Base-by-base conservation (phyloP, 2,113 vertebrate species). In the Solea solea region DNA sequence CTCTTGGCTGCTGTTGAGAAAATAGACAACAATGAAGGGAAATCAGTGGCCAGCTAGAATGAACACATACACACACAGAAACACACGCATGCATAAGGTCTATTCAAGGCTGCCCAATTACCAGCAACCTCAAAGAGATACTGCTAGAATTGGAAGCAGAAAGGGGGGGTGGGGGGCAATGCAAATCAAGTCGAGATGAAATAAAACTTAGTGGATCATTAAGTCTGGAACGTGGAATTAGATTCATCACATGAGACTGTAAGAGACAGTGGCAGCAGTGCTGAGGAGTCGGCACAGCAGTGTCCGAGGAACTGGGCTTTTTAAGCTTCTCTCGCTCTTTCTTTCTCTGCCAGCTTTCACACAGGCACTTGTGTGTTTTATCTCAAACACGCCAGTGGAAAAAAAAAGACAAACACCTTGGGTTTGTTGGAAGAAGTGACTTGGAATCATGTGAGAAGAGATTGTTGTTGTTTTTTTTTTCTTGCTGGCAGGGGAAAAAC, bases 1-100 rank as follows among this genome's bases (percentile, higher is more conserved):
- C 96, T 98, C 92, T 96, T 97, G 90, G 95, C 97, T 96, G 94
- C 96, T 97, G 93, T 84, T 81, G 0, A 70, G 85, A 76, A 81
- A 85, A 84, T 75, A 62, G 9, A 82, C 16, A 49, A 81, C 63
- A 86, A 87, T 73, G 45, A 16, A 39, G 69, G 54, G 51, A 50
- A 64, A 57, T 89, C n/a, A 89, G 67, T n/a, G 9, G n/a, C 21
- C 54, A 63, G 64, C 21, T 51, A 51, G 69, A 50, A 57, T n/a
- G 11, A 15, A 66, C 16, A 60, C 11, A 0, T 0, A 10, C 45
- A 48, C 9, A 64, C 44, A 49, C 45, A 50, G 14, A 52, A 7
- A 45, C 41, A 66, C 50, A 46, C 54, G 49, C 49, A 45, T 14
- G n/a, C 51, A 57, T 14, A 10, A 15, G 7, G 44, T 44, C 44